Evolutionary conservation across 2,888 invertebrate genomes (phyloP), one percentile per base, ranked within the genome.

Genomic region (Pegoplata infirma): DNA sequence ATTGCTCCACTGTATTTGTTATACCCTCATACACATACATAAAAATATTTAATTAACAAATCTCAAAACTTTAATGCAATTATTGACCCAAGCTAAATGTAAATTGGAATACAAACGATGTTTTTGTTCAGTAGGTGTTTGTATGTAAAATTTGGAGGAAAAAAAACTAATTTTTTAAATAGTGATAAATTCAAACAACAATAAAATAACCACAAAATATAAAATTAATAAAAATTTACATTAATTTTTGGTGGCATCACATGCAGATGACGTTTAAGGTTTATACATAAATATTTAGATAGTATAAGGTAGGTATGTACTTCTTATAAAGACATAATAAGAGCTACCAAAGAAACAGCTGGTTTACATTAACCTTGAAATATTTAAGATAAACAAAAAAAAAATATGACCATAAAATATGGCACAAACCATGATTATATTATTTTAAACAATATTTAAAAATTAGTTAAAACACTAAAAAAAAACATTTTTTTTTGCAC

Each of bases 311-410:
- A 32, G n/a, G n/a, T n/a, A n/a, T n/a, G n/a, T n/a, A n/a, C n/a
- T n/a, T n/a, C 6, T 28, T 12, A 32, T 10, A 32, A 32, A 32
- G 12, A 28, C 3, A 28, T 28, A 6, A 5, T 28, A 36, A 17
- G 46, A 46, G 2, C 19, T 19, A 32, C 17, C 16, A 23, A 16
- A 3, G 49, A 28, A 46, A 16, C 12, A 40, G 32, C 32, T 32
- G 32, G 32, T 47, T 63, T 47, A 58, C 49, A 59, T 67, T 61
- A 21, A 67, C 74, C 66, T 74, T 74, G 74, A 67, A 67, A 36
- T 36, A 59, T 67, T 40, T 28, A 46, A 53, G 14, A 32, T 46
- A 66, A 59, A 21, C 5, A 28, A 17, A 49, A 40, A 8, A 44
- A 61, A 23, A 14, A 25, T 51, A 51, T 58, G 32, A 51, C n/a